Evolutionary conservation across 1,140 invertebrate genomes (phyloP).

Genomic region (Plodia interpunctella): DNA sequence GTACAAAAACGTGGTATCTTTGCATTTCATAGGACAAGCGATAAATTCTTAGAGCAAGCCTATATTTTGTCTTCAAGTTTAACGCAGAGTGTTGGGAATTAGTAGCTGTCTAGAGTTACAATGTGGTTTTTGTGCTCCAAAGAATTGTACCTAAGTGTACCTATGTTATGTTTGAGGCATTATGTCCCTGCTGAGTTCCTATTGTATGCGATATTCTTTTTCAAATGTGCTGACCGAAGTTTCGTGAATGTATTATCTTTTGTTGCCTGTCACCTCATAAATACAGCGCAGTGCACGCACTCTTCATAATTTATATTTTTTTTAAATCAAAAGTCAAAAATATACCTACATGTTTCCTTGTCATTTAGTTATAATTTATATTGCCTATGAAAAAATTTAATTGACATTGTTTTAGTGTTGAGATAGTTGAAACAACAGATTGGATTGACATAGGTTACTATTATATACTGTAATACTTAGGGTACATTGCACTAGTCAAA

Average conservation of each 20-base stretch:
- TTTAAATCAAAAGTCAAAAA: no score
- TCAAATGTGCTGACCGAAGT: constrained; percentile 6
- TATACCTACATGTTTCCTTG: no score
- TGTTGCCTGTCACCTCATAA: background rate
- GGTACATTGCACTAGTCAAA: no score
- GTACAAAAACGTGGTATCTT: background rate
- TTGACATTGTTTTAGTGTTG: no score
- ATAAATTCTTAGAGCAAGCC: background rate
- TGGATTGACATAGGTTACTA: no score
- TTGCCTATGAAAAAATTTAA: no score
- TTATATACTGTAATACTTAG: no score
- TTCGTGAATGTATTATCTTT: background rate
- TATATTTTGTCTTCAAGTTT: background rate
- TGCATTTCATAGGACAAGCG: constrained; percentile 1
- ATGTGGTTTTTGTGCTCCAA: constrained; percentile 3
- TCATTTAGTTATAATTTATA: no score
- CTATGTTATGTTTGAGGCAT: constrained; percentile 8
- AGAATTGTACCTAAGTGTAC: constrained; percentile 10
- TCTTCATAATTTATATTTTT: no score
- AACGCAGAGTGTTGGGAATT: constrained; percentile 5
- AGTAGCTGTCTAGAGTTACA: constrained; percentile 9
- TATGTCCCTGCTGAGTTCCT: constrained; percentile 1
- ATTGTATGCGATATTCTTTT: constrained; percentile 11
- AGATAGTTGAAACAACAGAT: no score
- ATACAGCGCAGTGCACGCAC: no score